These are phyloP conservation scores for Sebastes steindachneri DNA, from an alignment of 2,797 vertebrate species.

Conservation along the genomic window DNA sequence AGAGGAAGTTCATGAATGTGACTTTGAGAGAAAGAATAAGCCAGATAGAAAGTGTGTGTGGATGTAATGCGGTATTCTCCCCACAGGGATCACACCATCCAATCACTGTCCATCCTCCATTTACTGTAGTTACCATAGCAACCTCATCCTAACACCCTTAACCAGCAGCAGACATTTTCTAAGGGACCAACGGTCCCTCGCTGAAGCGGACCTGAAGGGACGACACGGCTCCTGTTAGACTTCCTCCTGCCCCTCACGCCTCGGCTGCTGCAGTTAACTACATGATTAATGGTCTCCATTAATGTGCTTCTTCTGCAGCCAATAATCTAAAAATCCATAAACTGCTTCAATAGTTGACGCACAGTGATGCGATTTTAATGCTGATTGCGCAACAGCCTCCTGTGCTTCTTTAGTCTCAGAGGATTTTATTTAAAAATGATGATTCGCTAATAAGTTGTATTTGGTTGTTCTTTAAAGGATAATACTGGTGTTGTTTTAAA, in stretches of 20 bases:
- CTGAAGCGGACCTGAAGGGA: constrained; percentile 9
- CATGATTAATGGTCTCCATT: constrained; percentile 78
- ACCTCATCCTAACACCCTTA: constrained; percentile 36
- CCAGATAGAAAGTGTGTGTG: neutral
- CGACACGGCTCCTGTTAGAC: neutral
- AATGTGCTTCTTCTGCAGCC: constrained; percentile 74
- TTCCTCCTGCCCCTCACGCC: constrained; percentile 40
- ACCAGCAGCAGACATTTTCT: constrained; percentile 1
- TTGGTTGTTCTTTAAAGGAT: neutral
- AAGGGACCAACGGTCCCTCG: neutral
- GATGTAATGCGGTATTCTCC: neutral
- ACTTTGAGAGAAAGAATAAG: neutral
- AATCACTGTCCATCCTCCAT: neutral
- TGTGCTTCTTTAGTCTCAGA: constrained; percentile 77
- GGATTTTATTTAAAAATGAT: constrained; percentile 10
- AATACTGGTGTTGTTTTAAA: neutral
- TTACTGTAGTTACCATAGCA: constrained; percentile 25
- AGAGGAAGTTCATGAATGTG: neutral
- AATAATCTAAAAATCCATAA: constrained; percentile 57
- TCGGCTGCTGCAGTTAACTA: constrained; percentile 60
- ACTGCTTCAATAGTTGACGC: constrained; percentile 54
- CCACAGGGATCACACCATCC: constrained; percentile 35
- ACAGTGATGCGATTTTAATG: constrained; percentile 40
- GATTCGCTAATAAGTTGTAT: neutral
- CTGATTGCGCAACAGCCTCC: constrained; percentile 46